Evolutionary conservation across 2,888 invertebrate genomes (phyloP), one percentile per base, ranked within the genome.

Genomic region (Ditula angustiorana): DNA sequence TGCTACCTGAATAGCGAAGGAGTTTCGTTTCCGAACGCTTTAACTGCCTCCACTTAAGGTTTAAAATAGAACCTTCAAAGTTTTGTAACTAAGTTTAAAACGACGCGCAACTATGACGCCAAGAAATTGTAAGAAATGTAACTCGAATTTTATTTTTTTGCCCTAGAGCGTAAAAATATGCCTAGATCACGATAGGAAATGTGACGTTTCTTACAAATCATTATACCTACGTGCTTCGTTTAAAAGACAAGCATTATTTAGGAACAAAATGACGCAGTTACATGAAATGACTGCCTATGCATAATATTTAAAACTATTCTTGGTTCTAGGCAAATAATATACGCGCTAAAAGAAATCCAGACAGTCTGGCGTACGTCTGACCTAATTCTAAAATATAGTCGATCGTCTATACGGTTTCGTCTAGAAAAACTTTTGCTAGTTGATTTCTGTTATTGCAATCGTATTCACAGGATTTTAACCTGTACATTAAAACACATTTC

Each of bases 351-450:
- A 4, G 47, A n/a, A 3, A n/a, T 64, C 64, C 47, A 64, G 59
- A 64, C 64, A 59, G 52, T 47, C 37, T 59, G 59, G 59, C 64
- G 64, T 23, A 8, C 2, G 28, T 24, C 37, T 64, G 64, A 59
- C 59, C 64, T 64, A 64, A 24, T 64, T 64, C 35, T 37, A 28
- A 23, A 21, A 4, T 28, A 11, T n/a, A 16, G 33, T 47, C 37
- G 46, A 52, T 50, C n/a, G 46, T n/a, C 30, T 35, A 8, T 35
- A 24, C 16, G 26, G 10, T 13, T 49, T 24, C 33, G 56, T 58
- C 50, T 44, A 44, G 35, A 37, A 1, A 30, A 57, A 46, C 21
- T 46, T 13, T 30, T 16, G 19, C 7, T 28, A 37, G 8, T n/a
- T 30, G 5, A 19, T 28, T 11, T 30, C 16, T 3, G 13, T 3